Conservation (phyloP, 2,113 vertebrate species). For the Columba janthina region DNA sequence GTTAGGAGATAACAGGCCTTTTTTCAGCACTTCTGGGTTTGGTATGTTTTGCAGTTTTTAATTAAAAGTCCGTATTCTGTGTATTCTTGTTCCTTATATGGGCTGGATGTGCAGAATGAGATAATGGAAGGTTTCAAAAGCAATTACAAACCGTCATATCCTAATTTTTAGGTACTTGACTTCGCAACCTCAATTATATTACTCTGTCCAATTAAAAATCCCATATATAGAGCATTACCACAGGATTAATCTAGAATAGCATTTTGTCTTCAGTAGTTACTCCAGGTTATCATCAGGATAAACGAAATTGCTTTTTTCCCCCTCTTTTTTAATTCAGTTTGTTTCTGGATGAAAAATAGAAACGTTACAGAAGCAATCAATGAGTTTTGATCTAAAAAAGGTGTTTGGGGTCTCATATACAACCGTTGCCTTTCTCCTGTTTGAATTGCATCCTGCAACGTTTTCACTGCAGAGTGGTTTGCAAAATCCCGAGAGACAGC, state of each 20-base stretch:
- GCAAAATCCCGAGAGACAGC: not conserved
- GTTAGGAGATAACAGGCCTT: not conserved
- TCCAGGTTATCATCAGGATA: not conserved
- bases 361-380: not conserved
- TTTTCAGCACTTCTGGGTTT: not conserved
- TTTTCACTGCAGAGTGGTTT: not conserved
- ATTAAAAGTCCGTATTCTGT: not conserved
- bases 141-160: not conserved
- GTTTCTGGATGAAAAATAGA: not conserved
- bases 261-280: not conserved
- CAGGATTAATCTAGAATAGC: not conserved
- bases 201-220: slow-evolving; percentile 10
- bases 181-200: not conserved
- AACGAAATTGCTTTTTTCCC: not conserved
- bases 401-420: not conserved
- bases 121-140: slow-evolving; percentile 33
- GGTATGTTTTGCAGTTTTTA: not conserved
- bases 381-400: not conserved
- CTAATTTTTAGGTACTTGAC: slow-evolving; percentile 23
- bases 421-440: not conserved
- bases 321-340: not conserved
- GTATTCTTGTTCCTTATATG: not conserved
- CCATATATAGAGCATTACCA: not conserved
- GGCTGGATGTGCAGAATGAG: not conserved
- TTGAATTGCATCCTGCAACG: not conserved